Base-by-base conservation (phyloP, 2,113 vertebrate species). In the Microcebus murinus region DNA sequence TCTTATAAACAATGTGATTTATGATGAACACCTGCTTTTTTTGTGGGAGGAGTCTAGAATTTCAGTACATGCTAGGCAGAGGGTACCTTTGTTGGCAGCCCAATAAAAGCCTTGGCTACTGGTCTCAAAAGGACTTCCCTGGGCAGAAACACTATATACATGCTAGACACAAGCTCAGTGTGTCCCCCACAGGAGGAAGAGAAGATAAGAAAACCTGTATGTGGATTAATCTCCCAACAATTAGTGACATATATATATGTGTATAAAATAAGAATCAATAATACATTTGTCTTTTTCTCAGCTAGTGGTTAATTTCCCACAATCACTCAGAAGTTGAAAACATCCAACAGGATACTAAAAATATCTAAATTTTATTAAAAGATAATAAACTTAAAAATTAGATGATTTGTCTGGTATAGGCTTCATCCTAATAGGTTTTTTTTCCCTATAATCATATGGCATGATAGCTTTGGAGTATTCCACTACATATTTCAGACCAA, bases 291-390 rank as follows among this genome's bases (percentile, higher is more conserved):
- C n/a, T 55, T 55, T 45, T 93, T 90, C 34, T 87, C 39, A 93
- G 55, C 63, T 45, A 77, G 36, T 39, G 31, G 55, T 50, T 87
- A 90, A 48, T 63, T 57, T 52, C 4, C 18, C 48, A 11, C 45
- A 68, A 87, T 79, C 68, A 87, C 45, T 91, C 21, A 76, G 91
- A 96, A 85, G 65, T 34, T 91, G 9, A 87, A 93, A 90, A 63
- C 77, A 52, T 52, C 93, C 55, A 88, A 80, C 18, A 80, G 55
- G 52, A 65, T 80, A 92, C 4, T 84, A 17, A 42, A 95, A 93
- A 45, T 68, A 12, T 7, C 23, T 70, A 17, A 86, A 95, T 45
- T 80, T 80, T 80, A 93, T 55, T 91, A 85, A 76, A 81, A 74
- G 8, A 14, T 45, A 3, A 91, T 29, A 68, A 93, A 73, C 8